These are phyloP conservation scores for Parus major DNA, from an alignment of 2,113 vertebrate species.

Conservation along the genomic window DNA sequence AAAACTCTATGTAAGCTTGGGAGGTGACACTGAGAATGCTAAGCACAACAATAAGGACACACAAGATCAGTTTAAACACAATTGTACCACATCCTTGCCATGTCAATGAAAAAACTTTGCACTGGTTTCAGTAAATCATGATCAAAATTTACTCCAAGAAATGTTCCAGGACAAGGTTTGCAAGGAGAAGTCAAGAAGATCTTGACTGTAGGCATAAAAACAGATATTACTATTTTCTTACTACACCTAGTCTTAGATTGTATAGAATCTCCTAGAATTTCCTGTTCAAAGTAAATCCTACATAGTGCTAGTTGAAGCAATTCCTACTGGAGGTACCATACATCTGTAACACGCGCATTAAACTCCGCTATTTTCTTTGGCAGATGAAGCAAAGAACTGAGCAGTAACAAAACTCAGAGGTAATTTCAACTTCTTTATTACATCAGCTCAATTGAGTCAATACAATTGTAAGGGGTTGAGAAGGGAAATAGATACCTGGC, in stretches of 20 bases:
- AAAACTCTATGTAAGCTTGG: neutral
- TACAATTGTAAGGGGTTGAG: neutral
- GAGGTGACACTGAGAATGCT: neutral
- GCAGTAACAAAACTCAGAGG: neutral
- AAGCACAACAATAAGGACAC: neutral
- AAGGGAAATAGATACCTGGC: neutral
- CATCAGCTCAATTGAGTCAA: neutral
- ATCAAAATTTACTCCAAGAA: neutral
- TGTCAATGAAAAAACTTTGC: neutral
- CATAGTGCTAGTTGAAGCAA: accelerated
- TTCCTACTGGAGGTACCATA: neutral
- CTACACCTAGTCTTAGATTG: neutral
- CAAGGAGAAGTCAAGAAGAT: neutral
- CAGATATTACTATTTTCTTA: neutral
- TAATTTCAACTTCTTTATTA: neutral
- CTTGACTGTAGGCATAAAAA: neutral
- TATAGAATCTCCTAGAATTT: neutral
- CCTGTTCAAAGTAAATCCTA: neutral
- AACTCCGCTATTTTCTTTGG: neutral
- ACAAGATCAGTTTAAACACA: neutral
- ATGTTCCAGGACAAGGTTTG: neutral
- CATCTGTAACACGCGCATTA: neutral
- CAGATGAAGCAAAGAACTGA: neutral
- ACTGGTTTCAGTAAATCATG: neutral
- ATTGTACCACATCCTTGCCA: neutral